Evolutionary conservation across 1,140 invertebrate species (phyloP).

Genomic region (Laupala kohalensis): DNA sequence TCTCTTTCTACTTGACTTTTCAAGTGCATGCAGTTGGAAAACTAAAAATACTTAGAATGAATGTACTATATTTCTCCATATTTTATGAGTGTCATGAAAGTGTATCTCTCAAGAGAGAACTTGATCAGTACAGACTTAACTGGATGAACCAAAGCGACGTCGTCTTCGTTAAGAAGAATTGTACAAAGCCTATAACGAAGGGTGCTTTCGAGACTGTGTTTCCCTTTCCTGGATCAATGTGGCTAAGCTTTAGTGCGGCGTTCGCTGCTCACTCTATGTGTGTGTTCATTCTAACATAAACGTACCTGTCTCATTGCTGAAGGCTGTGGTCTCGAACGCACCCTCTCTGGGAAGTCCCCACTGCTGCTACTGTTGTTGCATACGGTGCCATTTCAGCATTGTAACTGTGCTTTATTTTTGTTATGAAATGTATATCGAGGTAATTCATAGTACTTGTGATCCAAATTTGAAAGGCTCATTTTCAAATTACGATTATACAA

Average conservation of each 20-base stretch:
- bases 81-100: background rate
- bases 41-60: too few species aligned
- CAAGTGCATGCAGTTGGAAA: too few species aligned
- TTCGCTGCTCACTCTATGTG: background rate
- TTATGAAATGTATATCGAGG: background rate
- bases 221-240: background rate
- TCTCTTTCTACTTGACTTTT: too few species aligned
- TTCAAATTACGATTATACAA: background rate
- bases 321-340: background rate
- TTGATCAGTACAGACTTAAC: background rate
- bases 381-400: background rate
- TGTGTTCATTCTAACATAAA: background rate
- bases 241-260: background rate
- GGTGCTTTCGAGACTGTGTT: background rate
- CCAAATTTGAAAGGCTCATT: background rate
- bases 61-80: too few species aligned
- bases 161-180: background rate
- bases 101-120: background rate
- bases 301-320: background rate
- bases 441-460: background rate
- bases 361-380: background rate
- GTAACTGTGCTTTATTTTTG: background rate
- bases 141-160: background rate
- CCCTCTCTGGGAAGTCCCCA: background rate
- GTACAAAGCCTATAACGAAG: background rate